Evolutionary conservation across 1,140 invertebrate genomes (phyloP), one percentile per base, ranked within the genome.

Genomic region (Phymorhynchus buccinoides): DNA sequence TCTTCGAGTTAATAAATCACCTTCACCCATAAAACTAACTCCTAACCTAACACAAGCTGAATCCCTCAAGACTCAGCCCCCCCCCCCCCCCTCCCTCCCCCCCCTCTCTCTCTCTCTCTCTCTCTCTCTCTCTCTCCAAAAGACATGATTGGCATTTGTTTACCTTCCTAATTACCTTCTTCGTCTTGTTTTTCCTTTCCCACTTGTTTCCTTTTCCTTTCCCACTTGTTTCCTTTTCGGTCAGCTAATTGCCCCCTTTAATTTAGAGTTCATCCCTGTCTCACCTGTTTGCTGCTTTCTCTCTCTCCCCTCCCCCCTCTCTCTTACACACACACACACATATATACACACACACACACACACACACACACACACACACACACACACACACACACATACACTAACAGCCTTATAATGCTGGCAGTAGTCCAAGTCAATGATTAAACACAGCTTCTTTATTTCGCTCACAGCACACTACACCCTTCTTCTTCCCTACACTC

Each of bases 401-500:
- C n/a, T n/a, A n/a, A n/a, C n/a, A n/a, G n/a, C n/a, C n/a, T n/a
- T n/a, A n/a, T 27, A n/a, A 41, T 32, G 27, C 77, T 48, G 27
- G 39, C 75, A 37, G 18, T 12, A 27, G 6, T 37, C 35, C 77
- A 79, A n/a, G 41, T 0, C 77, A 39, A 44, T n/a, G 48, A 27
- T 30, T 32, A 42, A 2, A 42, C 75, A 37, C 77, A 30, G 22
- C 35, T 3, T 52, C 22, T 39, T 52, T 79, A n/a, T n/a, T n/a
- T n/a, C n/a, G n/a, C n/a, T 79, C 77, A 42, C 48, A 79, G 41
- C 77, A 42, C n/a, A 16, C 56, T 27, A 79, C 77, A 42, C n/a
- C 56, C 56, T 27, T 22, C n/a, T n/a, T n/a, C n/a, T n/a, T n/a
- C n/a, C n/a, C n/a, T n/a, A n/a, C n/a, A n/a, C n/a, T 22, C 77